These are phyloP conservation scores for Dendrocopos noguchii DNA, from an alignment of 2,113 vertebrate genomes.

Conservation along the genomic window DNA sequence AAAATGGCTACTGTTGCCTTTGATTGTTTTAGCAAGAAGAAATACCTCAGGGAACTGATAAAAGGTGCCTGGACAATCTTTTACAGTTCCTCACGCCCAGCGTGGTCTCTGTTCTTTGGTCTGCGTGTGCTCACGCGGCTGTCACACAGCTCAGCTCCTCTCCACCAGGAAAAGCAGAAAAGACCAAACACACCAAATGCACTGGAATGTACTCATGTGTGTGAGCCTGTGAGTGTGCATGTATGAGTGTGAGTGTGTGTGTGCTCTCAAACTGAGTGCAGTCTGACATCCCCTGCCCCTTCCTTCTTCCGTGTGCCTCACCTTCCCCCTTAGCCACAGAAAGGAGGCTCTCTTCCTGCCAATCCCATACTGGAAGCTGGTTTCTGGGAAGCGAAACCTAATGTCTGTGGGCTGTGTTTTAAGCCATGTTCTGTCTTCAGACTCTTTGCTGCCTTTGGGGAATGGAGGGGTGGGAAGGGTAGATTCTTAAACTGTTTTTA, in stretches of 20 bases:
- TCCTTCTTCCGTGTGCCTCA: slow-evolving; percentile 59
- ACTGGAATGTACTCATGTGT: slow-evolving; percentile 62
- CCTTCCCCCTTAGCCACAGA: slow-evolving; percentile 57
- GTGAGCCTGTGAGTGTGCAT: neutral
- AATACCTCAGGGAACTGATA: slow-evolving; percentile 68
- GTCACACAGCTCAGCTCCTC: slow-evolving; percentile 59
- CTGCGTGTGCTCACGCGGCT: slow-evolving; percentile 54
- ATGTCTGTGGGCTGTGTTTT: slow-evolving; percentile 63
- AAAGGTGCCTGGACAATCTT: slow-evolving; percentile 50
- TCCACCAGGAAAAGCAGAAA: slow-evolving; percentile 64
- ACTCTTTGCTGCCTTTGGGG: slow-evolving; percentile 67
- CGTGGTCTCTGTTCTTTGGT: slow-evolving; percentile 64
- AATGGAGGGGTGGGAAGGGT: slow-evolving; percentile 52
- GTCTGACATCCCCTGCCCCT: slow-evolving; percentile 42
- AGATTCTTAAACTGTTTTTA: slow-evolving; percentile 60
- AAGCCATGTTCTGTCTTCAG: slow-evolving; percentile 68
- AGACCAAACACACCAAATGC: slow-evolving; percentile 73
- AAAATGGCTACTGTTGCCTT: slow-evolving; percentile 63
- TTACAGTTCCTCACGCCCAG: slow-evolving; percentile 63
- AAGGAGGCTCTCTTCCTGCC: slow-evolving; percentile 59
- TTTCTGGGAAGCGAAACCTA: slow-evolving; percentile 67
- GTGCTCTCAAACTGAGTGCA: slow-evolving; percentile 57
- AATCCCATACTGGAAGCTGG: slow-evolving; percentile 74
- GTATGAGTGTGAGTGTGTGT: neutral
- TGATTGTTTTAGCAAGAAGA: slow-evolving; percentile 61